Evolutionary conservation across 2,888 invertebrate species (phyloP).

Genomic region (Mesorhabditis spiculigera): DNA sequence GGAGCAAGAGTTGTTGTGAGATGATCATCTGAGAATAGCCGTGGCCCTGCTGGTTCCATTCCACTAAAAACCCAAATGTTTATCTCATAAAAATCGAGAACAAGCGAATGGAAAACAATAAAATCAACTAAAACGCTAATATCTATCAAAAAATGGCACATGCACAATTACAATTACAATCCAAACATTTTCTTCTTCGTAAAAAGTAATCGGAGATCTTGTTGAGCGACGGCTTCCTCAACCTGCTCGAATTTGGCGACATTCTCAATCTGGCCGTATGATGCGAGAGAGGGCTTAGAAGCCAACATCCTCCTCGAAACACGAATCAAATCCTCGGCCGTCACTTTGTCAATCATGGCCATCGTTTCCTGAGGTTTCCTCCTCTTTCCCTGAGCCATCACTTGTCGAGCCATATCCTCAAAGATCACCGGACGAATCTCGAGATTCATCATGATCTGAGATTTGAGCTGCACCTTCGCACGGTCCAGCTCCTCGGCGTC

Average conservation of each 20-base stretch:
- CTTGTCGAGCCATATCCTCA: conserved; percentile 95
- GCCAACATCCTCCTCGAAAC: conserved; percentile 82
- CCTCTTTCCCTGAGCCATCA: conserved; percentile 85
- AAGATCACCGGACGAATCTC: conserved; percentile 96
- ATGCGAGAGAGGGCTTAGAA: conserved; percentile 82
- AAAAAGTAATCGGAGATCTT: conserved; percentile 9
- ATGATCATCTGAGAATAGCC: neutral
- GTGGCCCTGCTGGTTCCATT: neutral
- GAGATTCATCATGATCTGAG: conserved; percentile 96
- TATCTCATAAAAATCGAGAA: neutral
- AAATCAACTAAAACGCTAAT: neutral
- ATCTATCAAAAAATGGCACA: neutral
- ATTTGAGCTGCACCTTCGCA: conserved; percentile 94
- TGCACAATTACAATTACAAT: no score
- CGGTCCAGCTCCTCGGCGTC: conserved; percentile 28
- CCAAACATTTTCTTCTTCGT: neutral
- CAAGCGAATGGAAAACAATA: neutral
- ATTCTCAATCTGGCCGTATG: conserved; percentile 67
- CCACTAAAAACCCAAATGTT: neutral
- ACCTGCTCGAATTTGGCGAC: conserved; percentile 16
- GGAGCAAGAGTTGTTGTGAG: neutral
- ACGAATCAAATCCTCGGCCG: conserved; percentile 74
- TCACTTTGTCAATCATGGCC: conserved; percentile 81
- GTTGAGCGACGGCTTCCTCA: conserved; percentile 17
- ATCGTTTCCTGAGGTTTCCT: conserved; percentile 87